phyloP scores from a whole-genome alignment of 2,888 invertebrate species.

The Allygus modestus region DNA sequence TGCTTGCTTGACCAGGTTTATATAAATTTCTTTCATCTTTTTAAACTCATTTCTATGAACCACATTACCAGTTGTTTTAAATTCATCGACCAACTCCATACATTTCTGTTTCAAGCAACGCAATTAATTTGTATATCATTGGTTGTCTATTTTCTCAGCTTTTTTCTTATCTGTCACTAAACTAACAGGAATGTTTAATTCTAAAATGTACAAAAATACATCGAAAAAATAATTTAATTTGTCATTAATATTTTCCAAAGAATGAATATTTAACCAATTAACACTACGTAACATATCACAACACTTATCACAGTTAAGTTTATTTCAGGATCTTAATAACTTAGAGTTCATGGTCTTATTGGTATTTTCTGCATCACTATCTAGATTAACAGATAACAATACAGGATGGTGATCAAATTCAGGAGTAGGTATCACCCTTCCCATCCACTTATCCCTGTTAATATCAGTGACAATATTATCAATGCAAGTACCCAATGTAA shows the following conservation, averaged over 20 bases:
- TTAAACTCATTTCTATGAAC: background rate
- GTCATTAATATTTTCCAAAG: background rate
- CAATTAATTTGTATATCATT: background rate
- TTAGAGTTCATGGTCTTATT: no score
- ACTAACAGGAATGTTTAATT: background rate
- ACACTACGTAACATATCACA: background rate
- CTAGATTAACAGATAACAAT: background rate
- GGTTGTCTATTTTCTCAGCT: background rate
- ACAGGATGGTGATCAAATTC: conserved; percentile 2
- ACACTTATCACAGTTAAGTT: background rate
- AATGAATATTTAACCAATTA: background rate
- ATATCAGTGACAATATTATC: conserved; percentile 19
- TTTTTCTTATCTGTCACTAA: background rate
- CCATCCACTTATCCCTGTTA: background rate
- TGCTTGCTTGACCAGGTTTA: background rate
- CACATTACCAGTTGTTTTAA: background rate
- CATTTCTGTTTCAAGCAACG: background rate
- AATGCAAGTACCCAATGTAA: background rate
- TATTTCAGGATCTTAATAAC: background rate
- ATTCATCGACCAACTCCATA: background rate
- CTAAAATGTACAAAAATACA: background rate
- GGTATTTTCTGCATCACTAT: background rate
- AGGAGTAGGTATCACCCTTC: background rate
- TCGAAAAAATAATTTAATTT: background rate
- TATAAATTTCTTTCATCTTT: conserved; percentile 3